Evolutionary conservation across 2,888 invertebrate species (phyloP), one percentile per base, ranked within the genome.

Genomic region (Achlya flavicornis): DNA sequence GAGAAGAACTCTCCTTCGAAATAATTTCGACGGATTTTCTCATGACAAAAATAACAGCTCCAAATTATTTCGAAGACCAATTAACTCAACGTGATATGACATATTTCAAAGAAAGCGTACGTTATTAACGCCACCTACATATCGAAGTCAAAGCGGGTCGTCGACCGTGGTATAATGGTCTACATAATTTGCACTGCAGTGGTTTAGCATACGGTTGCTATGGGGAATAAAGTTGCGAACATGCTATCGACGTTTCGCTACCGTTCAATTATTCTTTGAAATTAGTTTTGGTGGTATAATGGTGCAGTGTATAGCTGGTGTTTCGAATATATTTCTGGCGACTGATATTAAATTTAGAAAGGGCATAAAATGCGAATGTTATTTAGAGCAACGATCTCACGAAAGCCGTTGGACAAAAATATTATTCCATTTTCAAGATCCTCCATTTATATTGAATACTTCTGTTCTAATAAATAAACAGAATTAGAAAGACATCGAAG

Each of bases 131-230:
- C 53, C 53, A 53, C 53, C 16, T 16, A 53, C 53, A 53, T 53
- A 7, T 53, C 53, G 19, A 53, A 53, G 53, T 19, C 53, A 19
- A 19, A n/a, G 53, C 53, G 14, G 53, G 33, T 38, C 67, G 71
- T 63, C 58, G 67, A 63, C 69, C 76, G 64, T 58, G 57, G 53
- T 68, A 66, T 68, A 65, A 66, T 41, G 61, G 67, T n/a, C 38
- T 19, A 43, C 63, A 69, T 66, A 71, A 72, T 74, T 73, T 71
- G 64, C 71, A 76, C 72, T 78, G 83, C 82, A 79, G 77, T 73
- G 72, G 70, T 71, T 73, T 69, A 64, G 72, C 69, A 77, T 81
- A 71, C 68, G 66, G 76, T 76, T 70, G 72, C 68, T 63, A 78
- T 78, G 74, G 77, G 33, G 61, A 68, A 58, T 58, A 61, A 26